These are phyloP conservation scores for Limnephilus auricula DNA, from an alignment of 2,888 invertebrate species.

Conservation along the genomic window DNA sequence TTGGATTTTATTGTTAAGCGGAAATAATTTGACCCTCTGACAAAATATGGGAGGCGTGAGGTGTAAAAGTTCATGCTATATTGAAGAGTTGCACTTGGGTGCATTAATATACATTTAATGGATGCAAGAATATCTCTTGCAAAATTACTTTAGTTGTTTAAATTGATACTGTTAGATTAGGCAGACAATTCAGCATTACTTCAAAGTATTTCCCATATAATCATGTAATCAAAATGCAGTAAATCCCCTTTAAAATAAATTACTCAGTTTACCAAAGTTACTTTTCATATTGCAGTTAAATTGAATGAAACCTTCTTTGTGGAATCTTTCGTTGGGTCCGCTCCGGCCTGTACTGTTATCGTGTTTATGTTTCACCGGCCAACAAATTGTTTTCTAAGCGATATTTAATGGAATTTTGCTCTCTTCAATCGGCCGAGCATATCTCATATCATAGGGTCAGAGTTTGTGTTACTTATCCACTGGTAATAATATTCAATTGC, in stretches of 20 bases:
- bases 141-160: neutral
- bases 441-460: slow-evolving; percentile 24
- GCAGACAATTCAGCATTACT: neutral
- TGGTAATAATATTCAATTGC: neutral
- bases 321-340: slow-evolving; percentile 20
- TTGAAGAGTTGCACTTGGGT: neutral
- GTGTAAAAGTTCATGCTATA: neutral
- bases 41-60: no score
- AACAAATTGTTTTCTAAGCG: slow-evolving; percentile 46
- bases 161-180: slow-evolving; percentile 21
- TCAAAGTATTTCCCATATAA: slow-evolving; percentile 15
- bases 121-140: neutral
- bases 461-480: neutral
- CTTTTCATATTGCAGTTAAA: slow-evolving; percentile 24
- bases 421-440: neutral
- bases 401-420: slow-evolving; percentile 39
- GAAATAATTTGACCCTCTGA: no score
- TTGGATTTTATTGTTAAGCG: no score
- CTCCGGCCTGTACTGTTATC: neutral
- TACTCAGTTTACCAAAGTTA: slow-evolving; percentile 13
- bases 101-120: neutral
- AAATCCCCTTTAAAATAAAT: slow-evolving; percentile 20
- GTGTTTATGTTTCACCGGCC: slow-evolving; percentile 28
- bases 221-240: slow-evolving; percentile 19
- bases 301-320: slow-evolving; percentile 38